Evolutionary conservation across 1,140 invertebrate species (phyloP), one percentile per base, ranked within the genome.

Genomic region (Hypothenemus hampei): DNA sequence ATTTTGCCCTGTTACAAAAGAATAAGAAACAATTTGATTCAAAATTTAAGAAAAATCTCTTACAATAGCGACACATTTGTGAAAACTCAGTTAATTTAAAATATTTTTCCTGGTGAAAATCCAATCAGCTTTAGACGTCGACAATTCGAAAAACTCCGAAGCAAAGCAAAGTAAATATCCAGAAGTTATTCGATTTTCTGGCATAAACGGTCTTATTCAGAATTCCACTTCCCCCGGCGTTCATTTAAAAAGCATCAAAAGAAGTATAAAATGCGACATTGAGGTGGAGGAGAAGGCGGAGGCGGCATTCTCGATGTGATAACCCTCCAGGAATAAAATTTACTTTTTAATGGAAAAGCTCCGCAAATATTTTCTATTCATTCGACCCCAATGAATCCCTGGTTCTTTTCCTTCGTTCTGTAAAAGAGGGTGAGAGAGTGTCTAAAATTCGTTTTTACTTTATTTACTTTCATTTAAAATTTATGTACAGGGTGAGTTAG

Each of bases 231-330:
- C 44, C 44, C 53, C 33, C 29, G n/a, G 18, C 53, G 44, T 56
- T 56, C 53, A 48, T 56, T 56, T 56, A 56, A 56, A 56, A 56
- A 56, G 48, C 53, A 56, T 56, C 53, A 56, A 56, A 56, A 56
- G 53, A 56, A 56, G 45, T 48, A 56, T 56, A 56, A 56, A 56
- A 48, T 48, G 53, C 44, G 36, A 40, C 44, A 22, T 54, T 16
- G 47, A 54, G n/a, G n/a, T n/a, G n/a, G n/a, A n/a, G n/a, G n/a
- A n/a, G n/a, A n/a, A n/a, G n/a, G n/a, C n/a, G n/a, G n/a, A n/a
- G n/a, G n/a, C n/a, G 39, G 52, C 41, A 36, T 36, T 15, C 29
- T 18, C 7, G 21, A 54, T 37, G 52, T 22, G 52, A 54, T 54
- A 54, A 54, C 53, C 51, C n/a, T n/a, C 16, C 18, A 13, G 21